Evolutionary conservation across 2,113 vertebrate species (phyloP).

Genomic region (Sorex fumeus): DNA sequence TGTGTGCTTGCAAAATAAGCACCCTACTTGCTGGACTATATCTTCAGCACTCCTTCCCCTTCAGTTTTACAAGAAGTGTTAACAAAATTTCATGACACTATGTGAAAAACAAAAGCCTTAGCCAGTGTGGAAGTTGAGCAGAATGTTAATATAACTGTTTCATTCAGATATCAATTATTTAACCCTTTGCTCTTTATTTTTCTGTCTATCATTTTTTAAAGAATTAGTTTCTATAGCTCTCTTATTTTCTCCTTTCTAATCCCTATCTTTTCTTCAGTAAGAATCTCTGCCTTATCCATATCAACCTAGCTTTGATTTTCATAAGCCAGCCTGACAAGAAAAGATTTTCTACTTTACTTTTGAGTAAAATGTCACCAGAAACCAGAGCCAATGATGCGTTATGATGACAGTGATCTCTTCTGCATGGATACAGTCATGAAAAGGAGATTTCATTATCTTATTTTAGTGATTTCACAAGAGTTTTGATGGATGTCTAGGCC

Average conservation of each 20-base stretch:
- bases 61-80: background rate
- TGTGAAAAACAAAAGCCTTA: background rate
- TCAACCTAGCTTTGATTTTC: background rate
- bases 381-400: background rate
- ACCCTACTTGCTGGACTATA: too few relatives aligned
- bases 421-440: background rate
- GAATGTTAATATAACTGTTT: background rate
- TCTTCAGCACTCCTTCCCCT: background rate
- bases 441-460: slow-evolving; percentile 44
- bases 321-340: background rate
- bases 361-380: slow-evolving; percentile 40
- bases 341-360: background rate
- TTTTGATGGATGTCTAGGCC: background rate
- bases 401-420: background rate
- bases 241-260: background rate
- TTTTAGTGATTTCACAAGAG: slow-evolving; percentile 22
- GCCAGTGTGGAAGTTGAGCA: background rate
- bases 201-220: background rate
- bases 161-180: background rate
- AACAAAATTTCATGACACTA: background rate
- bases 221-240: background rate
- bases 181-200: background rate
- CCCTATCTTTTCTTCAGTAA: background rate
- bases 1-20: too few relatives aligned
- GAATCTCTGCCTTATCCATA: too few relatives aligned